Conservation (phyloP, 2,113 vertebrate species). For the Tragelaphus strepsiceros region DNA sequence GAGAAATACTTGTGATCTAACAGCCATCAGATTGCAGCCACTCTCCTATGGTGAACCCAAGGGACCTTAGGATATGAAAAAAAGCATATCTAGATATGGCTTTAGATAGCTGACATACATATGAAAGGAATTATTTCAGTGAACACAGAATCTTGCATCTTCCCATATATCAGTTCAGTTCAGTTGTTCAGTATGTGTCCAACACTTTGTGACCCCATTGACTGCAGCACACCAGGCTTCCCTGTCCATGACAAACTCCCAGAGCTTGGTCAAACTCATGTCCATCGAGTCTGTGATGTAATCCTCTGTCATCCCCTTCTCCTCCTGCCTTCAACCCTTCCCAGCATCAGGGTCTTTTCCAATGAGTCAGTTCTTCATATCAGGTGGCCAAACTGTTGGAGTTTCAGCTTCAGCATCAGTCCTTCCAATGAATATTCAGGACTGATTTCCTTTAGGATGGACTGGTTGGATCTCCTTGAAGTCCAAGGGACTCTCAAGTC, state of each 20-base stretch:
- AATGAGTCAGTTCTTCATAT: not conserved
- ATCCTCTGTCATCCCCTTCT: not conserved
- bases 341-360: not conserved
- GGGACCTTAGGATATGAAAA: not conserved
- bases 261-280: not conserved
- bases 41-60: not conserved
- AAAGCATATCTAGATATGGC: not conserved
- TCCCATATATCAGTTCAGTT: not conserved
- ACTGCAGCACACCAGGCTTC: not conserved
- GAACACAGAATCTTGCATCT: not conserved
- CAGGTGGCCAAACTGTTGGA: not conserved
- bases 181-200: not conserved
- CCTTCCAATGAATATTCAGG: not conserved
- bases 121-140: not conserved
- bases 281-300: not conserved
- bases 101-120: not conserved
- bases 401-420: not conserved
- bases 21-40: not conserved
- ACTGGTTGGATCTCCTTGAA: not conserved
- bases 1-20: not conserved
- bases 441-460: not conserved
- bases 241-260: not conserved
- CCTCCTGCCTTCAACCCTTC: not conserved
- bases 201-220: not conserved
- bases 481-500: not conserved